Evolutionary conservation across 2,888 invertebrate genomes (phyloP).

Genomic region (Sabellastarte sp.): DNA sequence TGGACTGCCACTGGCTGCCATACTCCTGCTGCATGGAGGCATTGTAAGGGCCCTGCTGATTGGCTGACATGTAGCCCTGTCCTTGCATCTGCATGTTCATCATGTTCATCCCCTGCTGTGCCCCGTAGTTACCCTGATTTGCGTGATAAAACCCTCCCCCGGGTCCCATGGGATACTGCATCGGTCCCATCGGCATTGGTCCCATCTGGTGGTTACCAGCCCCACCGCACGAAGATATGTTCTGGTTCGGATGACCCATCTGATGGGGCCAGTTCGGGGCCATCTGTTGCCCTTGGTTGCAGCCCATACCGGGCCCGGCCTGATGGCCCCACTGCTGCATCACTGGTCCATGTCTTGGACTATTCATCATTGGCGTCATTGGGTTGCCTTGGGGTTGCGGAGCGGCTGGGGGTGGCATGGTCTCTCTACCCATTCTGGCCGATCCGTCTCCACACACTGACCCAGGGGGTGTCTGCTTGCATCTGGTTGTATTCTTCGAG

Average conservation of each 20-base stretch:
- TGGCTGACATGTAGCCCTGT: neutral
- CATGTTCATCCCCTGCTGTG: neutral
- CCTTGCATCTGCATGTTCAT: conserved; percentile 1
- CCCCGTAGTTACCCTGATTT: too few species aligned
- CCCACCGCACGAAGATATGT: neutral
- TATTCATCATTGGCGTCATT: neutral
- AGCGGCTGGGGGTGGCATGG: neutral
- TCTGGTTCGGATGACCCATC: neutral
- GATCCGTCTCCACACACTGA: too few species aligned
- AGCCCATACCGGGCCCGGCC: neutral
- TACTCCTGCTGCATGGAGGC: neutral
- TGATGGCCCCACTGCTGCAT: neutral
- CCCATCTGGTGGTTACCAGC: neutral
- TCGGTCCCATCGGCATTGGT: neutral
- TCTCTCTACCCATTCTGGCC: neutral
- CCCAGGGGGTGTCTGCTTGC: too few species aligned
- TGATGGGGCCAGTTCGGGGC: neutral
- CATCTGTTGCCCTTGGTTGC: neutral
- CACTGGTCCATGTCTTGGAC: too few species aligned
- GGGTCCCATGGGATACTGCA: neutral
- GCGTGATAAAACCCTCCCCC: too few species aligned
- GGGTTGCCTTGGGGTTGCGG: neutral
- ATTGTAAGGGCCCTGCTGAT: neutral
- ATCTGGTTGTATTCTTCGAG: too few species aligned
- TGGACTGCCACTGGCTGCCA: conserved; percentile 4